phyloP scores from a whole-genome alignment of 1,140 invertebrate species.

The Macrostomum lignano region DNA sequence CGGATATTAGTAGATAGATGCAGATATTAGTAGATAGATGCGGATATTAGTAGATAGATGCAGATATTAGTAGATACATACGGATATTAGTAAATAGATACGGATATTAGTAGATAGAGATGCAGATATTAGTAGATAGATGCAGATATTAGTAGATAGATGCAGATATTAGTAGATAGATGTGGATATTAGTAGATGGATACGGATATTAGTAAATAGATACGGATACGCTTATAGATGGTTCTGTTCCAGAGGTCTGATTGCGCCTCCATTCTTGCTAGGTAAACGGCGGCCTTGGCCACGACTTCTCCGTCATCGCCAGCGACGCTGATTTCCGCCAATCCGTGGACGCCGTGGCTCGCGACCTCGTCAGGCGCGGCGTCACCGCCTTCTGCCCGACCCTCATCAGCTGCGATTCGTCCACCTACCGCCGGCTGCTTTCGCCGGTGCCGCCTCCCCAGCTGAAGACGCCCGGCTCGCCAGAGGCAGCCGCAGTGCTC shows the following conservation, averaged over 20 bases:
- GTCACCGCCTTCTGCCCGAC: slow-evolving; percentile 95
- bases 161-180: too few relatives aligned
- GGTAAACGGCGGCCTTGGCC: too few relatives aligned
- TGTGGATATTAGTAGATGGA: too few relatives aligned
- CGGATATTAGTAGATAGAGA: too few relatives aligned
- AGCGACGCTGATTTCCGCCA: too few relatives aligned
- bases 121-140: too few relatives aligned
- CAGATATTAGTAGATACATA: too few relatives aligned
- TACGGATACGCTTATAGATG: neutral
- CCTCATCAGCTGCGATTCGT: slow-evolving; percentile 52
- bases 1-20: neutral
- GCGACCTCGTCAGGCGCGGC: slow-evolving; percentile 38
- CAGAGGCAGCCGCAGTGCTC: slow-evolving; percentile 9
- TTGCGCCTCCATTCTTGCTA: neutral
- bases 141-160: too few relatives aligned
- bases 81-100: too few relatives aligned
- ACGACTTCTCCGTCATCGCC: too few relatives aligned
- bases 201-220: neutral
- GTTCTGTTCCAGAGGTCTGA: neutral
- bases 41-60: too few relatives aligned
- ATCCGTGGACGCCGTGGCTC: slow-evolving; percentile 22
- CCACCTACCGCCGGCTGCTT: slow-evolving; percentile 43
- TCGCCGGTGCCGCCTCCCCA: slow-evolving; percentile 3
- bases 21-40: too few relatives aligned
- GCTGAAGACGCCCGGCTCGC: neutral